Evolutionary conservation across 2,113 vertebrate species (phyloP).

Genomic region (Trochalopteron elliotii): DNA sequence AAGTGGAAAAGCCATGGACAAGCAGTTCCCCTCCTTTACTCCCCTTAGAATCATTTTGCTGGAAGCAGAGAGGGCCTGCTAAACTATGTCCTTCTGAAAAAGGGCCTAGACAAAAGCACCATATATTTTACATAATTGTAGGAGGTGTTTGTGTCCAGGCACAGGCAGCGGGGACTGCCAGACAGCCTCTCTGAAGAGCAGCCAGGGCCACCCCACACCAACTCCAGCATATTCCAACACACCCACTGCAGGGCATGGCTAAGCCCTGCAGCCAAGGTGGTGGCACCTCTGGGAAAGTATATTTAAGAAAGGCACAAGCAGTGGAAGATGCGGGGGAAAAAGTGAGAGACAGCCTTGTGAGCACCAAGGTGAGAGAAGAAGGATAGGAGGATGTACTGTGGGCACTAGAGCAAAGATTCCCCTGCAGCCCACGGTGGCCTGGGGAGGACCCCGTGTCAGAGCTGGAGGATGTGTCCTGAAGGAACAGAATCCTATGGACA

Average conservation of each 20-base stretch:
- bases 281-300: fast-evolving
- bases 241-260: fast-evolving
- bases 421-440: fast-evolving
- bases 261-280: background rate
- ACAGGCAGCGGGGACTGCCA: fast-evolving
- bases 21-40: background rate
- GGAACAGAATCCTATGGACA: background rate
- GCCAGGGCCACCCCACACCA: fast-evolving
- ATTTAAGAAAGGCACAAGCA: background rate
- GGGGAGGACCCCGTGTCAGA: background rate
- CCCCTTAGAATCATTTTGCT: background rate
- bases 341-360: background rate
- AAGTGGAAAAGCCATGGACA: background rate
- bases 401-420: background rate
- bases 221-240: background rate
- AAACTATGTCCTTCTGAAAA: background rate
- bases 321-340: background rate
- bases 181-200: fast-evolving
- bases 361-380: background rate
- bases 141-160: background rate
- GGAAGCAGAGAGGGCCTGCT: background rate
- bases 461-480: background rate
- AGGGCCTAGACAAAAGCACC: background rate
- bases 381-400: fast-evolving
- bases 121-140: background rate